A percentile compares a stretch with the other conserved stretches of the same genome.
phyloP scores from a whole-genome alignment of 2,113 vertebrate genomes.

The Collichthys lucidus region DNA sequence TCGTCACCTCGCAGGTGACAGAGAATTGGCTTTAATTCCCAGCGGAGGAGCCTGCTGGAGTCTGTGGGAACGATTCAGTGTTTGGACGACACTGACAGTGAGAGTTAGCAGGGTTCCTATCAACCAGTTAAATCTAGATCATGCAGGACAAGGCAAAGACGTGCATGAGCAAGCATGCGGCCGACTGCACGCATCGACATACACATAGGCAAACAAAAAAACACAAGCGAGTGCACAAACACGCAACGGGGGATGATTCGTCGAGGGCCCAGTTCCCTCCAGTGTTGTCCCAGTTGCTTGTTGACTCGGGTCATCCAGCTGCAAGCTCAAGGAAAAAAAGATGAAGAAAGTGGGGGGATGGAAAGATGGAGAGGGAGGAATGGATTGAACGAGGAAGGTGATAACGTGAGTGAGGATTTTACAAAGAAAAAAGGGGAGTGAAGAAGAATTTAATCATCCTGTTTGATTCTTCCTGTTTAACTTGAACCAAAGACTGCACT shows the following conservation, averaged over 20 bases:
- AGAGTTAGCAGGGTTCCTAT: slow-evolving; percentile 59
- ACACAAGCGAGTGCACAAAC: slow-evolving; percentile 60
- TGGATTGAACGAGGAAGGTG: background rate
- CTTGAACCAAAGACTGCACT: background rate
- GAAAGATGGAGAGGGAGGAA: background rate
- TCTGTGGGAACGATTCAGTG: slow-evolving; percentile 78
- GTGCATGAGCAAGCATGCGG: slow-evolving; percentile 26
- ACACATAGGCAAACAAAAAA: slow-evolving; percentile 56
- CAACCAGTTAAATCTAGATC: slow-evolving; percentile 71
- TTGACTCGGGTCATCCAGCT: slow-evolving; percentile 79
- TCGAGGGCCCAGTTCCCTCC: slow-evolving; percentile 53
- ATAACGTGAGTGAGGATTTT: background rate
- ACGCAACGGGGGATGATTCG: slow-evolving; percentile 35
- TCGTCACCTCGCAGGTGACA: slow-evolving; percentile 73
- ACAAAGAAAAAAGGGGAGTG: background rate
- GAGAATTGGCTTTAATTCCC: slow-evolving; percentile 57
- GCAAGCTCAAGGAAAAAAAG: slow-evolving; percentile 44
- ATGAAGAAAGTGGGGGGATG: slow-evolving; percentile 4
- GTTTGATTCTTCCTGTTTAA: background rate
- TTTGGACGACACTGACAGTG: slow-evolving; percentile 66
- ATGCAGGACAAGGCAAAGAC: slow-evolving; percentile 55
- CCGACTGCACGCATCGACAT: slow-evolving; percentile 35
- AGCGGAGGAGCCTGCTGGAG: slow-evolving; percentile 75
- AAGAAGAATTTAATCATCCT: background rate
- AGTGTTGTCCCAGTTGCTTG: slow-evolving; percentile 71